Percentiles rank a stretch among this genome's conserved stretches.
phyloP scores from a whole-genome alignment of 2,888 invertebrate species.

The Andrena flavipes region DNA sequence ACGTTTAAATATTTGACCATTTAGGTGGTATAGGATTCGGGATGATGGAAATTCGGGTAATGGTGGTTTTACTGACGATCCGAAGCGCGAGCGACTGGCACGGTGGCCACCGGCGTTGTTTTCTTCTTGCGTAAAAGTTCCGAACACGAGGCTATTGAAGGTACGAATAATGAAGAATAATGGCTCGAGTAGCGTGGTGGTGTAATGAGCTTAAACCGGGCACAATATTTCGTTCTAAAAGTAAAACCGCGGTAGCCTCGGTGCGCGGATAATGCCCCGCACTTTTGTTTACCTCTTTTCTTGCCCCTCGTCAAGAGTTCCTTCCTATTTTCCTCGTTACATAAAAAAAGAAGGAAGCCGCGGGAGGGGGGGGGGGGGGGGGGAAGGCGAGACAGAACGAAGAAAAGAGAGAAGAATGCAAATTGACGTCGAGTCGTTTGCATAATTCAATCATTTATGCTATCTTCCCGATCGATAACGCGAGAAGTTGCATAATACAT shows the following conservation, averaged over 20 bases:
- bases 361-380: not conserved
- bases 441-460: conserved; percentile 64
- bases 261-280: conserved; percentile 29
- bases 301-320: conserved; percentile 34
- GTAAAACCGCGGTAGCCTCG: not conserved
- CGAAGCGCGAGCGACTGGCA: too few relatives aligned
- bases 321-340: conserved; percentile 50
- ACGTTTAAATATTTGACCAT: too few relatives aligned
- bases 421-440: conserved; percentile 53
- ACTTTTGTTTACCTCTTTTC: conserved; percentile 42
- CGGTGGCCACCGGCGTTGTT: not conserved
- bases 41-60: not conserved
- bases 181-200: conserved; percentile 20
- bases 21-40: too few relatives aligned
- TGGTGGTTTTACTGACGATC: not conserved
- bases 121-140: not conserved
- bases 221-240: conserved; percentile 42
- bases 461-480: conserved; percentile 58
- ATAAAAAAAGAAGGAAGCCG: not conserved
- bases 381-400: not conserved
- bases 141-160: conserved; percentile 11
- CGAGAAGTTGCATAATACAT: conserved; percentile 62
- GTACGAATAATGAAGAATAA: conserved; percentile 37
- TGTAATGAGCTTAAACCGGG: conserved; percentile 38
- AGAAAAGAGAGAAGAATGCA: conserved; percentile 40